Evolutionary conservation across 2,888 invertebrate species (phyloP).

Genomic region (Byasa hedistus): DNA sequence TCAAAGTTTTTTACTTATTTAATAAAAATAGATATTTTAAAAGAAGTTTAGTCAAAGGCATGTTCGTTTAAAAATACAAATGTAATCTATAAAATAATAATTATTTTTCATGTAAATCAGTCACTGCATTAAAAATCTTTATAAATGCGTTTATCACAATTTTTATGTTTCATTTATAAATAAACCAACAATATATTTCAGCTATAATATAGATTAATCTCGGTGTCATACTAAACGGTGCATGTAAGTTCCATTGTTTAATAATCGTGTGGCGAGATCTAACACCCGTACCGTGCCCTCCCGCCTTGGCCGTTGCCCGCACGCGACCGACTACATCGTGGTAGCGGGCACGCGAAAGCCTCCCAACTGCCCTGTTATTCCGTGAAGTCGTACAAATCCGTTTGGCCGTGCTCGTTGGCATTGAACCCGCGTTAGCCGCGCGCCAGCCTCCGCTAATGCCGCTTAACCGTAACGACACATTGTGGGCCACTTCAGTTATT

Average conservation of each 20-base stretch:
- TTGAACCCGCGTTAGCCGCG: conserved; percentile 43
- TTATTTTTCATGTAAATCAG: too few relatives aligned
- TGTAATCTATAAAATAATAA: too few relatives aligned
- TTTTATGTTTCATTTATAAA: too few relatives aligned
- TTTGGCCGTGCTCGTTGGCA: conserved; percentile 42
- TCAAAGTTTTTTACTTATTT: too few relatives aligned
- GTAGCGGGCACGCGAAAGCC: conserved; percentile 19
- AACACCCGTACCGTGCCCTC: conserved; percentile 7
- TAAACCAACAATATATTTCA: too few relatives aligned
- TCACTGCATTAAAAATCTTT: too few relatives aligned
- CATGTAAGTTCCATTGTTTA: conserved; percentile 22
- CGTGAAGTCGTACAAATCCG: conserved; percentile 48
- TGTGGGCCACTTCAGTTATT: conserved; percentile 30
- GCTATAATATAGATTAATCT: not conserved
- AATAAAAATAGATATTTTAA: too few relatives aligned
- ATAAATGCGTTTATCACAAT: too few relatives aligned
- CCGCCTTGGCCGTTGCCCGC: conserved; percentile 5
- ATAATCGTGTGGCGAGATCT: conserved; percentile 23
- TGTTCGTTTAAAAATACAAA: too few relatives aligned
- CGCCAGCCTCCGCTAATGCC: conserved; percentile 46
- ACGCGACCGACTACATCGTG: conserved; percentile 23
- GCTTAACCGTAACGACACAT: conserved; percentile 50
- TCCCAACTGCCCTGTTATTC: conserved; percentile 40
- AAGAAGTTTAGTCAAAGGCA: too few relatives aligned
- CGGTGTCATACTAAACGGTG: not conserved